These are phyloP conservation scores for Petrocephalus microphthalmus DNA, from an alignment of 2,113 vertebrate species.

Conservation along the genomic window DNA sequence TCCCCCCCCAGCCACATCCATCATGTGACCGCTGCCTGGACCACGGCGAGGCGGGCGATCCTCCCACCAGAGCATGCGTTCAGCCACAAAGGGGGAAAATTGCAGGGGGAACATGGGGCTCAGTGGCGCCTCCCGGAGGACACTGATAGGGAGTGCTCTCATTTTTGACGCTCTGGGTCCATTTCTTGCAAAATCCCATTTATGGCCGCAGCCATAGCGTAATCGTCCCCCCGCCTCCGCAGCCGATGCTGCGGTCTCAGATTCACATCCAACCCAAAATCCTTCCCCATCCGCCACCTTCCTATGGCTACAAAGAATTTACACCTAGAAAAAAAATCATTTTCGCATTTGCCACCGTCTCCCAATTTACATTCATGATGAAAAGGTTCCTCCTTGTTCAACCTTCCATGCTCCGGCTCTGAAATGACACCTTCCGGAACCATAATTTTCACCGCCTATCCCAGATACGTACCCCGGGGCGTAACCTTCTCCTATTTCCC, in stretches of 20 bases:
- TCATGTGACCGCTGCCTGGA: conserved; percentile 84
- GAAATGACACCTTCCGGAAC: not conserved
- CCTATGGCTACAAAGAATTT: not conserved
- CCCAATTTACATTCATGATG: not conserved
- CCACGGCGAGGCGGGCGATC: conserved; percentile 27
- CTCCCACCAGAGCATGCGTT: not conserved
- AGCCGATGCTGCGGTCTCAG: not conserved
- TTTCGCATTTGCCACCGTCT: not conserved
- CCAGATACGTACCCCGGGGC: not conserved
- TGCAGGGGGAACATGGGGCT: not conserved
- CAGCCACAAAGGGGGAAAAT: not conserved
- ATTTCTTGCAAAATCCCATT: not conserved
- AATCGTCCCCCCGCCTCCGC: not conserved
- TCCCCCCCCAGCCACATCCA: conserved; percentile 75
- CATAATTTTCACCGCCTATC: not conserved
- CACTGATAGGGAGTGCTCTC: not conserved
- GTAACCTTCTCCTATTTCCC: not conserved
- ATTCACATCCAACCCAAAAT: not conserved
- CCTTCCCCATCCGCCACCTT: not conserved
- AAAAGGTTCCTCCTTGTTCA: not conserved
- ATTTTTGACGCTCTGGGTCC: not conserved
- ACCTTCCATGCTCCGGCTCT: not conserved
- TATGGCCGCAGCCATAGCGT: not conserved
- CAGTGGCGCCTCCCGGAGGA: not conserved
- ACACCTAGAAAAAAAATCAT: not conserved